Conservation (phyloP, 2,888 invertebrate genomes). For the Phaonia tiefii region DNA sequence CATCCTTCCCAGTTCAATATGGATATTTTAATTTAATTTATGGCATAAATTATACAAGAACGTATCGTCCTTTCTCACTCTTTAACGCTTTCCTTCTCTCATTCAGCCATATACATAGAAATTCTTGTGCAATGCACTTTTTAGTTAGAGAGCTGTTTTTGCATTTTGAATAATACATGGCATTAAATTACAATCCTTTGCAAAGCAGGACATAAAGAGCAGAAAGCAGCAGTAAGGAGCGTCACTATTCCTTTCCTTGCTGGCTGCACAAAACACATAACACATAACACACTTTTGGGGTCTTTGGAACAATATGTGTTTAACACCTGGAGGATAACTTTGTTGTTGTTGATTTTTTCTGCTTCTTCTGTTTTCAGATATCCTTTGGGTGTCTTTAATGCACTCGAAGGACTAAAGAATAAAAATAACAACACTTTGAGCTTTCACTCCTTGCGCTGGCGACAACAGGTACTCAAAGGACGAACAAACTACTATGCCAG, state of each 20-base stretch:
- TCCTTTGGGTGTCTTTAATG: not conserved
- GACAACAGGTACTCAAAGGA: not conserved
- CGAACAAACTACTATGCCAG: not conserved
- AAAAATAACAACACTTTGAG: not conserved
- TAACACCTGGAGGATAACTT: slow-evolving; percentile 18
- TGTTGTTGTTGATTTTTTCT: no score
- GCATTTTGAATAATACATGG: slow-evolving; percentile 32
- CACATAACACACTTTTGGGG: not conserved
- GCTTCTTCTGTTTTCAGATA: not conserved
- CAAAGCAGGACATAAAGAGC: not conserved
- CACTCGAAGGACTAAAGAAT: not conserved
- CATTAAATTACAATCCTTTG: slow-evolving; percentile 19
- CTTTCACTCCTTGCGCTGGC: not conserved
- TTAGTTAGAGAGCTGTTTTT: not conserved
- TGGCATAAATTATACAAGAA: slow-evolving; percentile 60
- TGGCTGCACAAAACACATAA: no score
- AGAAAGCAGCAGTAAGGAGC: not conserved
- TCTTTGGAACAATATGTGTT: not conserved
- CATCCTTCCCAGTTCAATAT: slow-evolving; percentile 36
- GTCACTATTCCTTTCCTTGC: no score
- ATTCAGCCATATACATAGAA: no score
- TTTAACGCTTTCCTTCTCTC: not conserved
- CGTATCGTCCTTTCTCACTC: not conserved
- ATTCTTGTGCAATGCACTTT: not conserved
- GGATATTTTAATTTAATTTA: slow-evolving; percentile 62